phyloP scores from a whole-genome alignment of 2,113 vertebrate species.

The Platysteira castanea region DNA sequence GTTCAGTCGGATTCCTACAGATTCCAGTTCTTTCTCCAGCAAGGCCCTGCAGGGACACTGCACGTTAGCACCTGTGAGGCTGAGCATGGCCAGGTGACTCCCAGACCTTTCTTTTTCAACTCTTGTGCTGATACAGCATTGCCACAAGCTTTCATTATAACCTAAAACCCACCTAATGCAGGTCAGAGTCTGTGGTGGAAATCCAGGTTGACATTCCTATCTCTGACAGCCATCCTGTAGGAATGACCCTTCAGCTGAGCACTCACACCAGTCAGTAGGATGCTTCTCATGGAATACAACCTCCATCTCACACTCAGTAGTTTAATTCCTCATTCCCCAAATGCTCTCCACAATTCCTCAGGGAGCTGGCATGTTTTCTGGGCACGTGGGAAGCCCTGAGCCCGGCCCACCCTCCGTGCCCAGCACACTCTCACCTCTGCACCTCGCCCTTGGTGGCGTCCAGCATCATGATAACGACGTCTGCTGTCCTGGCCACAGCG shows the following conservation, averaged over 20 bases:
- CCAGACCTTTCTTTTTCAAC: not conserved
- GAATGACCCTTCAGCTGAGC: not conserved
- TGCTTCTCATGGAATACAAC: not conserved
- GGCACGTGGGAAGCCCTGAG: not conserved
- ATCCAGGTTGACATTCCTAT: not conserved
- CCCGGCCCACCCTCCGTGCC: not conserved
- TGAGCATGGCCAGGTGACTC: not conserved
- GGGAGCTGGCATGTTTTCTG: not conserved
- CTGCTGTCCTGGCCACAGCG: slow-evolving; percentile 93
- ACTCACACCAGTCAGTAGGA: not conserved
- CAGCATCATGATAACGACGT: slow-evolving; percentile 98
- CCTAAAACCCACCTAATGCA: not conserved
- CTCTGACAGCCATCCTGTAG: not conserved
- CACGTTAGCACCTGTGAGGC: not conserved
- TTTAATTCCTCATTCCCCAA: not conserved
- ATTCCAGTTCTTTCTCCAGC: slow-evolving; percentile 95
- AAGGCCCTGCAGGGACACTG: slow-evolving; percentile 74
- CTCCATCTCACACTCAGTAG: accelerated
- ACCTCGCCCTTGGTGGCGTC: slow-evolving; percentile 98
- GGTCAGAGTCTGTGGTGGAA: not conserved
- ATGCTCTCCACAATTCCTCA: not conserved
- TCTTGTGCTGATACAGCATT: not conserved
- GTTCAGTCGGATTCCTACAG: slow-evolving; percentile 96
- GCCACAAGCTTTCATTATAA: not conserved
- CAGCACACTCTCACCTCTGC: slow-evolving; percentile 79